Base-by-base conservation (phyloP, 2,888 invertebrate genomes). In the Phengaris arion region DNA sequence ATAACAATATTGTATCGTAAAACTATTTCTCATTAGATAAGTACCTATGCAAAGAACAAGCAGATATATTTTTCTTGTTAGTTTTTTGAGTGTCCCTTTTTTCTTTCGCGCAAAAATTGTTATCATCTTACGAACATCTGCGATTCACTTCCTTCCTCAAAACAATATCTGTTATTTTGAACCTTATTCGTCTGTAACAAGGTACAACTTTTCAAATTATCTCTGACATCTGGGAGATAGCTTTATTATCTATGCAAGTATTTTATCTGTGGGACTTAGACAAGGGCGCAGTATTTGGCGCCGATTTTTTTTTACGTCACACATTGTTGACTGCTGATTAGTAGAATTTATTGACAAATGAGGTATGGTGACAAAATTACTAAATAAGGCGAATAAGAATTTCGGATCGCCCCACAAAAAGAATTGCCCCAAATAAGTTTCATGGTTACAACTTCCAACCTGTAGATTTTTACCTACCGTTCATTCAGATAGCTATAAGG, bases 211-310 rank as follows among this genome's bases (percentile, higher is more conserved):
- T 9, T 7, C 52, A 35, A 72, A 6, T 54, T 35, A 72, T 54
- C 72, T 54, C 2, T 76, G 76, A 84, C 89, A 89, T 89, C 88
- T 89, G 89, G 77, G 74, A 84, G 87, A 86, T 85, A 85, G 80
- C 78, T 81, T 83, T 86, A 81, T 80, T 81, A 83, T 85, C 85
- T 82, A 76, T 81, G 78, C 77, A 80, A 80, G 78, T 78, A 79
- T 80, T 84, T 88, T 88, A 88, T 89, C 89, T 88, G 80, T 85
- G 84, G 83, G 78, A 80, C 79, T 87, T 87, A 88, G 87, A 86
- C 85, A 77, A 84, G 83, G 85, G 87, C 85, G 86, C 83, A 86
- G 85, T 84, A 82, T 86, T 87, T 86, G 89, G 89, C 89, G 89
- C 88, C 89, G 82, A 81, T 79, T 81, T 80, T 82, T 83, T 76